phyloP scores from a whole-genome alignment of 2,113 vertebrate genomes.

The Thalassoma bifasciatum region DNA sequence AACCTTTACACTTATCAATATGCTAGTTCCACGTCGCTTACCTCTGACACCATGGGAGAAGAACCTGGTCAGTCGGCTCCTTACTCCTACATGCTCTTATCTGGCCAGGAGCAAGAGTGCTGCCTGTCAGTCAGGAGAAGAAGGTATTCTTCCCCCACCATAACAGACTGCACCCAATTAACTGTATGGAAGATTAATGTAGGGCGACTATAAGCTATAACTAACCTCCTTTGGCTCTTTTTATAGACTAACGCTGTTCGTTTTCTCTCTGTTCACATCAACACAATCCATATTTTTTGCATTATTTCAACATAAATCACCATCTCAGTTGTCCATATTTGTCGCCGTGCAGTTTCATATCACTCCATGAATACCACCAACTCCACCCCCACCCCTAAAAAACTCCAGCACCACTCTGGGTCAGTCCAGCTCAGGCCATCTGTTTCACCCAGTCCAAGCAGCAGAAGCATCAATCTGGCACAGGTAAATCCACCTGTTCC shows the following conservation, averaged over 20 bases:
- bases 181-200: neutral
- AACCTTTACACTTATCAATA: conserved; percentile 61
- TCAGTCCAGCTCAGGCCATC: conserved; percentile 30
- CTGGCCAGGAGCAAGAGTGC: conserved; percentile 95
- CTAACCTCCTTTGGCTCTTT: conserved; percentile 1
- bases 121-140: conserved; percentile 89
- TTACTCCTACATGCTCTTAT: conserved; percentile 94
- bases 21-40: conserved; percentile 86
- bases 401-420: conserved; percentile 49
- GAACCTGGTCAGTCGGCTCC: conserved; percentile 93
- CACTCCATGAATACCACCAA: conserved; percentile 88
- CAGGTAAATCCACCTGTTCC: conserved; percentile 60
- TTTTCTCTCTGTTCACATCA: conserved; percentile 66
- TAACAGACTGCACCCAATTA: conserved; percentile 11
- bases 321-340: conserved; percentile 93
- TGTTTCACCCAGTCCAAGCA: conserved; percentile 37
- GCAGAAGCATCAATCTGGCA: conserved; percentile 44
- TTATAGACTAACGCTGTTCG: conserved; percentile 55
- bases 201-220: neutral
- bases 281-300: conserved; percentile 24
- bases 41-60: conserved; percentile 94
- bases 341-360: conserved; percentile 98
- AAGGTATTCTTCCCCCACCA: conserved; percentile 82
- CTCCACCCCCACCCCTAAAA: conserved; percentile 76
- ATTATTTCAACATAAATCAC: conserved; percentile 29